Conservation (phyloP, 1,140 invertebrate species). For the Euwallacea similis region DNA sequence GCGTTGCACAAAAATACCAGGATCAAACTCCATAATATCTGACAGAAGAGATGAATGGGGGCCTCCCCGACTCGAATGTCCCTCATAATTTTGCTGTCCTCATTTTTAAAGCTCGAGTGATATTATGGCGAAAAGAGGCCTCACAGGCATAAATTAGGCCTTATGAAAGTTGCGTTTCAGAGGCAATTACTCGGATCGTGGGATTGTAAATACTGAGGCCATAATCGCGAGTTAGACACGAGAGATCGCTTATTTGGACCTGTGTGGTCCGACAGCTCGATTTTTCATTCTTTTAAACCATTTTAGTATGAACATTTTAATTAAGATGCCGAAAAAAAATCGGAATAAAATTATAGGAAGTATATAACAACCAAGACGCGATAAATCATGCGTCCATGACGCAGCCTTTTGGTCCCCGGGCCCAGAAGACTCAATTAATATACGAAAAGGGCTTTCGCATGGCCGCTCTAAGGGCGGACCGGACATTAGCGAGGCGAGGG, state of each 20-base stretch:
- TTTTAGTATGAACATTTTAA: conserved; percentile 32
- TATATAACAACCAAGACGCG: conserved; percentile 32
- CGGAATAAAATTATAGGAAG: conserved; percentile 37
- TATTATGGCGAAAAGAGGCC: conserved; percentile 32
- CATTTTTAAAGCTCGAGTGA: conserved; percentile 28
- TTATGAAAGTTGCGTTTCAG: conserved; percentile 36
- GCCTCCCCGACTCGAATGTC: conserved; percentile 13
- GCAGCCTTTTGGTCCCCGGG: conserved; percentile 35
- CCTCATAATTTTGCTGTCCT: conserved; percentile 30
- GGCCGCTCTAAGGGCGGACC: conserved; percentile 47
- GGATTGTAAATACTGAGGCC: conserved; percentile 38
- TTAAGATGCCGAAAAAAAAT: conserved; percentile 30
- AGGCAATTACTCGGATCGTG: conserved; percentile 38
- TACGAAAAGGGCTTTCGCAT: conserved; percentile 43
- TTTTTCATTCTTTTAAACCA: conserved; percentile 8
- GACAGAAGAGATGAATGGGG: conserved; percentile 10
- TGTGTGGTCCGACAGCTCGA: conserved; percentile 31
- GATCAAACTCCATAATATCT: not conserved
- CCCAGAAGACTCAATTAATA: conserved; percentile 52
- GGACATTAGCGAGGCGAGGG: conserved; percentile 41
- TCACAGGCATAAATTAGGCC: conserved; percentile 36
- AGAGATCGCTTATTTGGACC: conserved; percentile 34
- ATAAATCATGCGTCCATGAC: conserved; percentile 39
- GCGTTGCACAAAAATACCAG: not conserved
- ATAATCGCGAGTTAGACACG: conserved; percentile 35